Base-by-base conservation (phyloP, 2,888 invertebrate species). In the Scotopteryx bipunctaria region DNA sequence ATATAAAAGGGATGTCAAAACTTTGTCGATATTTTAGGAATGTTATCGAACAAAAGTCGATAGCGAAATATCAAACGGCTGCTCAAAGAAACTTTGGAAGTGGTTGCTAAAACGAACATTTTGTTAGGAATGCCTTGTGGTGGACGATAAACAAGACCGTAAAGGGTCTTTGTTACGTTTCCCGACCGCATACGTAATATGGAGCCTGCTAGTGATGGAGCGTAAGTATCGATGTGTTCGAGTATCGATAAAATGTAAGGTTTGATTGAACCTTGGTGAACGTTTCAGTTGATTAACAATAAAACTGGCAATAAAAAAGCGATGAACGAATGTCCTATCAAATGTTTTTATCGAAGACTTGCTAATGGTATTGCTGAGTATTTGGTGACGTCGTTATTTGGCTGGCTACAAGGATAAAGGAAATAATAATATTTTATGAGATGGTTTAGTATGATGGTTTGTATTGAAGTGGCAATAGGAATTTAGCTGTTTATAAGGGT, bases 91-190 rank as follows among this genome's bases (percentile, higher is more conserved):
- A 59, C 57, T 62, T 63, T 59, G 46, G 46, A 58, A 65, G 61
- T 48, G 57, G 49, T 54, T 46, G 56, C 52, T 65, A 52, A 58
- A 63, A 53, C 67, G 67, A 57, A 63, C 69, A 64, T 71, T 71
- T 71, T 67, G 67, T 64, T 66, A 61, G 65, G 64, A 71, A 73
- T 71, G 66, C 65, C 68, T 74, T 72, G 73, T 68, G 71, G 75
- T 66, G 64, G 64, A 58, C 75, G 66, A 78, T 81, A 81, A 81
- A 80, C 79, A 76, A 73, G 70, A 53, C 62, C 66, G 68, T 75
- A 76, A 81, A 78, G 68, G 71, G 64, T 69, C 67, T 78, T 79
- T 78, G 77, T 78, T 73, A 37, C 66, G 67, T 67, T 58, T 69
- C 59, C 65, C 55, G 61, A 46, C 58, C 63, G 73, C 72, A 70